These are phyloP conservation scores for Hirundo rustica DNA, from an alignment of 2,797 vertebrate genomes.

Conservation along the genomic window DNA sequence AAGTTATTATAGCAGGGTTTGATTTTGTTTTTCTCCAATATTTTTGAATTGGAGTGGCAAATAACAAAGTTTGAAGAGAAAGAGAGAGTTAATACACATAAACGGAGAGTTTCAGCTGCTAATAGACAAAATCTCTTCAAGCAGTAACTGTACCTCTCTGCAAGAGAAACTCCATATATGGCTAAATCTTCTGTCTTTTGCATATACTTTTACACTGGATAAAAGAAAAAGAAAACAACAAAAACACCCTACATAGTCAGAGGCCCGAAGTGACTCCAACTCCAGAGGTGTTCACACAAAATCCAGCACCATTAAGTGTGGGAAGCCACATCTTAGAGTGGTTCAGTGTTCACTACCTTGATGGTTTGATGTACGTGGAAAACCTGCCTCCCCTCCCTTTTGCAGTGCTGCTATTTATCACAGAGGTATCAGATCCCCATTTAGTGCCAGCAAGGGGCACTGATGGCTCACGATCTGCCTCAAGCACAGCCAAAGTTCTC, in stretches of 20 bases:
- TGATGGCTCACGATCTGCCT: background rate
- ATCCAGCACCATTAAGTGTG: background rate
- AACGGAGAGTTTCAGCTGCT: background rate
- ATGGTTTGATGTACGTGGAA: background rate
- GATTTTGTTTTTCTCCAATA: background rate
- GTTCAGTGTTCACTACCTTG: background rate
- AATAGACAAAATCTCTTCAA: background rate
- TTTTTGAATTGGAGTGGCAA: background rate
- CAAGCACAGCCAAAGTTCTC: background rate
- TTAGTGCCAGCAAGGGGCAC: background rate
- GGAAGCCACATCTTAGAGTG: conserved; percentile 6
- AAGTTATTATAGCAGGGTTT: background rate
- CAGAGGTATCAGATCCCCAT: background rate
- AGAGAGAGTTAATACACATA: background rate
- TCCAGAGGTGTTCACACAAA: background rate
- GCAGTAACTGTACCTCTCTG: background rate
- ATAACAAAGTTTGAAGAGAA: background rate
- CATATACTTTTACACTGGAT: background rate
- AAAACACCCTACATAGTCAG: background rate
- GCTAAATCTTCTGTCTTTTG: background rate
- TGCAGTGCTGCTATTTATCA: background rate
- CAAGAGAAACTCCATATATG: background rate
- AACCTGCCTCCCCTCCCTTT: background rate
- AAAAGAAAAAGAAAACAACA: background rate
- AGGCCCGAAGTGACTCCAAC: background rate